A percentile compares a stretch with the other conserved stretches of the same genome.
Evolutionary conservation across 2,113 vertebrate species (phyloP).

Genomic region (Chaetops frenatus): DNA sequence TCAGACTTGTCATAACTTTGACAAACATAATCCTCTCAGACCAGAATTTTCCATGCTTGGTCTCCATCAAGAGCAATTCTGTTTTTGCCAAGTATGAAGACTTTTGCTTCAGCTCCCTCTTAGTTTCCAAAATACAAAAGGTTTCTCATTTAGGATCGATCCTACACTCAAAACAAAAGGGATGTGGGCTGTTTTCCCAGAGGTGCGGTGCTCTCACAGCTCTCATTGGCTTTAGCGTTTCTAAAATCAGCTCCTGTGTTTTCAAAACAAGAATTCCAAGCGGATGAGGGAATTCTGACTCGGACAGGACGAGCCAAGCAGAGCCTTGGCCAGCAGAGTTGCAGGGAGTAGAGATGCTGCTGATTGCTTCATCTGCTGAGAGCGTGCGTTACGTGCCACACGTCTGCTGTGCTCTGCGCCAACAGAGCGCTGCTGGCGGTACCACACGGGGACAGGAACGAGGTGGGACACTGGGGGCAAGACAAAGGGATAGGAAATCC

Average conservation of each 20-base stretch:
- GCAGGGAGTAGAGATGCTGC: background rate
- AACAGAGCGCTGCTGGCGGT: background rate
- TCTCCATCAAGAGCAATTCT: conserved; percentile 7
- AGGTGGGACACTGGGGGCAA: background rate
- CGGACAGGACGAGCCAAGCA: background rate
- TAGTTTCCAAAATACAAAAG: conserved; percentile 36
- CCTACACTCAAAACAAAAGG: conserved; percentile 41
- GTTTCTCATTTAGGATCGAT: conserved; percentile 32
- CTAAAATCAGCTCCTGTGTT: conserved; percentile 58
- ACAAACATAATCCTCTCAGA: conserved; percentile 37
- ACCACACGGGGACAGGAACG: background rate
- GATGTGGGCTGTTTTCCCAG: conserved; percentile 43
- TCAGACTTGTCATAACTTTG: conserved; percentile 36
- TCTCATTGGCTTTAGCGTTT: background rate
- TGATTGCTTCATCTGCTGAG: background rate
- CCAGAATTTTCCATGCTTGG: conserved; percentile 37
- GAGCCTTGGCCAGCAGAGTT: background rate
- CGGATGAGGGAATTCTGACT: conserved; percentile 5
- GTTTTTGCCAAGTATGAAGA: conserved; percentile 28
- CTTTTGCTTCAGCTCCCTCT: conserved; percentile 12
- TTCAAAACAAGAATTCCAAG: conserved; percentile 37
- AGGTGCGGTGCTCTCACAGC: background rate
- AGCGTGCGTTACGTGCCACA: background rate
- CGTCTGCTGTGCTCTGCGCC: accelerated
- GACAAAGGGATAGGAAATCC: background rate